Evolutionary conservation across 2,888 invertebrate genomes (phyloP).

Genomic region (Sisyra terminalis): DNA sequence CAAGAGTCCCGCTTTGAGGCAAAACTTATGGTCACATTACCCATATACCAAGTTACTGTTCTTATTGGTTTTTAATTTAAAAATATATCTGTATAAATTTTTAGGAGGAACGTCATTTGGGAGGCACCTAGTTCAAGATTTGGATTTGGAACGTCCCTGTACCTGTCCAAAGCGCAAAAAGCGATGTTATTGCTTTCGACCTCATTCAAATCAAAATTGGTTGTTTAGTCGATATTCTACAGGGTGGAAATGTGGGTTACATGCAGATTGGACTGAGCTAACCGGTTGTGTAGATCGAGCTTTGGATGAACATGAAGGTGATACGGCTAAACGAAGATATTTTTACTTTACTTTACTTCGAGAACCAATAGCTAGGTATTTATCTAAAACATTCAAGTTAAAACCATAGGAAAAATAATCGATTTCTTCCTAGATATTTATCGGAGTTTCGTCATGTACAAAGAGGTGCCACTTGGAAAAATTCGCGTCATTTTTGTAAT

Average conservation of each 20-base stretch:
- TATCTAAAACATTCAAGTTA: no score
- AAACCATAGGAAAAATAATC: background rate
- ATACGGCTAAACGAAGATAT: conserved; percentile 65
- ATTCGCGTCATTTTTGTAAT: conserved; percentile 55
- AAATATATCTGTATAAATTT: no score
- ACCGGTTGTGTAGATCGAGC: conserved; percentile 83
- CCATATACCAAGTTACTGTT: no score
- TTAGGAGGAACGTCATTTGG: conserved; percentile 89
- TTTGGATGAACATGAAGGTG: conserved; percentile 80
- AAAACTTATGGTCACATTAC: no score
- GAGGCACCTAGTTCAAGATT: conserved; percentile 86
- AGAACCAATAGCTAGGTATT: conserved; percentile 67
- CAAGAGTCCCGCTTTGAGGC: no score
- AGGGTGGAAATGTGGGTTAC: conserved; percentile 95
- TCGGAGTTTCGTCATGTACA: conserved; percentile 96
- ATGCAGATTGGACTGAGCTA: conserved; percentile 96
- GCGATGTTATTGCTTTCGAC: conserved; percentile 82
- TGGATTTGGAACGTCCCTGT: conserved; percentile 85
- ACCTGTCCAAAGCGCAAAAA: conserved; percentile 80
- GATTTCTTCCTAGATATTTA: conserved; percentile 44
- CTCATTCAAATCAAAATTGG: conserved; percentile 90
- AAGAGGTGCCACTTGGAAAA: conserved; percentile 93
- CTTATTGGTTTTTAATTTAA: no score
- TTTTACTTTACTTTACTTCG: conserved; percentile 92
- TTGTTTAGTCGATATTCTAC: conserved; percentile 94